These are phyloP conservation scores for Bathynomus jamesi DNA, from an alignment of 1,140 invertebrate species.

Conservation along the genomic window DNA sequence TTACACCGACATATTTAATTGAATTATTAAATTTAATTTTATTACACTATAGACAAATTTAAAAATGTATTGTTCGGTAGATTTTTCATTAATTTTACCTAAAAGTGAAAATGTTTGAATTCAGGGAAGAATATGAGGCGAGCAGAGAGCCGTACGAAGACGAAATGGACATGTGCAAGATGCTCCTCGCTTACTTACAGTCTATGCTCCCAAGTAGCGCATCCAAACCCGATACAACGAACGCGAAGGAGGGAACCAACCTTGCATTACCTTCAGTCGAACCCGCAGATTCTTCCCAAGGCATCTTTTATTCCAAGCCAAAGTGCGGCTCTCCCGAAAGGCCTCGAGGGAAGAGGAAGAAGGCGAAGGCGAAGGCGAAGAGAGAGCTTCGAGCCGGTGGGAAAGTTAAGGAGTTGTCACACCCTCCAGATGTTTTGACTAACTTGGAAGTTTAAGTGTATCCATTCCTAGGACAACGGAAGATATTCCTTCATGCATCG, in stretches of 20 bases:
- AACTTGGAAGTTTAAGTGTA: constrained; percentile 20
- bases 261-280: neutral
- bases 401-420: constrained; percentile 19
- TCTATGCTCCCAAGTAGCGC: neutral
- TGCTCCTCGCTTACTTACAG: constrained; percentile 18
- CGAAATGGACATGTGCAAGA: constrained; percentile 17
- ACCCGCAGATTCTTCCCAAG: neutral
- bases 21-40: too few relatives aligned
- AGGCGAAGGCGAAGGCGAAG: neutral
- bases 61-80: too few relatives aligned
- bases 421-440: constrained; percentile 22
- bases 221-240: neutral
- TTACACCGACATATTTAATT: too few relatives aligned
- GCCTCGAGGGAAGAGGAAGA: constrained; percentile 8
- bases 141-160: constrained; percentile 25
- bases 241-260: neutral
- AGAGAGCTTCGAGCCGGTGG: constrained; percentile 12
- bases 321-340: constrained; percentile 10
- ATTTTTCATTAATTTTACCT: neutral
- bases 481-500: constrained; percentile 5
- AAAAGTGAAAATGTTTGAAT: neutral
- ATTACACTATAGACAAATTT: too few relatives aligned
- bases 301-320: constrained; percentile 19
- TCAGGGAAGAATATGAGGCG: constrained; percentile 21
- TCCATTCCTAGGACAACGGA: constrained; percentile 20